Base-by-base conservation (phyloP, 2,797 vertebrate genomes). In the Fringilla coelebs region DNA sequence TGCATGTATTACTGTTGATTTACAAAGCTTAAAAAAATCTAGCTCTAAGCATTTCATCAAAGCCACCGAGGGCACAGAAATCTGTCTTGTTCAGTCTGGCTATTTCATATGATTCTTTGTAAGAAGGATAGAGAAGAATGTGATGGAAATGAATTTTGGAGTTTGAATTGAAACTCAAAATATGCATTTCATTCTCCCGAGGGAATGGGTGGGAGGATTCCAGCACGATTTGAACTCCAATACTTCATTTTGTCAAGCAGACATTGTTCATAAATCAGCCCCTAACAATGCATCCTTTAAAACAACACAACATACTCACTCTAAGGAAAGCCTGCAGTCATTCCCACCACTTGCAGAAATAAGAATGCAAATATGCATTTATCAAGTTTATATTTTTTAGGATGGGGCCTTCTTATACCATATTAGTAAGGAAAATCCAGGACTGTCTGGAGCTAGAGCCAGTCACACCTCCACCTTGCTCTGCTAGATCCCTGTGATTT, bases 131-230 rank as follows among this genome's bases (percentile, higher is more conserved):
- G 51, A 89, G 61, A 84, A 67, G 21, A 94, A 85, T 83, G 63
- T 2, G 4, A 73, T 70, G 43, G 34, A 75, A 96, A 93, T 81
- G 8, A 87, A 93, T 90, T 91, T 74, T 67, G 45, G 71, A 91
- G 48, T 90, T 96, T 65, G 90, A 91, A 93, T 61, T 85, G 45
- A 91, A 96, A 85, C 92, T 80, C 22, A 16, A 96, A 96, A 85
- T 95, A 80, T 41, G 78, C 31, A 36, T 65, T 74, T 36, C 46
- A 43, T 91, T 91, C 26, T 92, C 81, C 58, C 7, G 0, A 20
- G 21, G 61, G 55, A 94, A 84, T 26, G 40, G 46, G 46, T 1
- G 3, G 81, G 54, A 93, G 36, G 82, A 90, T 92, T 89, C 73
- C 81, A 89, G 45, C 7, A 62, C 0, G 4, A 86, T 70, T 82